Conservation (phyloP, 2,113 vertebrate genomes). For the Chamaetylas fuelleborni region DNA sequence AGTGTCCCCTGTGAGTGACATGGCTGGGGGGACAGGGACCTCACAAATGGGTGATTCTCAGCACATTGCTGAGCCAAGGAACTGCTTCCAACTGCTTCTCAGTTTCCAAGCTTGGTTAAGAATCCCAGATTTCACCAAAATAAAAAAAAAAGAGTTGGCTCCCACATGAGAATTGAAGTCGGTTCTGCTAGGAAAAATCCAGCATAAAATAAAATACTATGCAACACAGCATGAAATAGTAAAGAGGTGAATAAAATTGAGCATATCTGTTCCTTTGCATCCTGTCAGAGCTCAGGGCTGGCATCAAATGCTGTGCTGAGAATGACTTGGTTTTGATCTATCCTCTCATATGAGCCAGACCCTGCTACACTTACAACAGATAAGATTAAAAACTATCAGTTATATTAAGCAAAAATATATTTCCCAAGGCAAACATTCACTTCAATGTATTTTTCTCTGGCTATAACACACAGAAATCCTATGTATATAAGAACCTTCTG, state of each 20-base stretch:
- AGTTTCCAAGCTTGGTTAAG: neutral
- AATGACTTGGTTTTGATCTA: slow-evolving; percentile 44
- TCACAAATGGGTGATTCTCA: neutral
- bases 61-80: neutral
- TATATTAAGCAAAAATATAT: slow-evolving; percentile 55
- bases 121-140: neutral
- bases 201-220: neutral
- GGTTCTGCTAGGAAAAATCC: neutral
- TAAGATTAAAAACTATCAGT: slow-evolving; percentile 59
- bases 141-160: neutral
- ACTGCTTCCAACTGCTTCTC: neutral
- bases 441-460: neutral
- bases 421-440: slow-evolving; percentile 52
- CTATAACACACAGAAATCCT: slow-evolving; percentile 18
- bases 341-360: neutral
- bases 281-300: neutral
- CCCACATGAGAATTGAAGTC: neutral
- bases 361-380: neutral
- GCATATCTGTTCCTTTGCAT: neutral
- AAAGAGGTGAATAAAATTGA: slow-evolving; percentile 13
- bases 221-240: neutral
- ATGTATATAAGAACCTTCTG: slow-evolving; percentile 15
- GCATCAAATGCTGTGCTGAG: neutral
- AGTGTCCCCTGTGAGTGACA: neutral
- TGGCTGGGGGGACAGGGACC: fast-evolving